phyloP scores from a whole-genome alignment of 2,888 invertebrate species.

The Automeris io region DNA sequence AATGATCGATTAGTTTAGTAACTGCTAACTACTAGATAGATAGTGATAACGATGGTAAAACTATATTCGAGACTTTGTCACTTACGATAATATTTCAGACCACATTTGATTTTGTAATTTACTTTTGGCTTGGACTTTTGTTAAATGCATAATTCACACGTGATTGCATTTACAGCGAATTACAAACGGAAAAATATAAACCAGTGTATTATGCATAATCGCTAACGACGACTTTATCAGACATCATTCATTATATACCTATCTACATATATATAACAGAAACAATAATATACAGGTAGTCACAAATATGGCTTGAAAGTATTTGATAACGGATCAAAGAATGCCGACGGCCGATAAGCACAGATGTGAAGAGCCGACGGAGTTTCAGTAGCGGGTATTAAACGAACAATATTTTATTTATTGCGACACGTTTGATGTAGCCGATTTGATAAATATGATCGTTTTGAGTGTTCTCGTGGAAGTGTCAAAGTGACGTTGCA shows the following conservation, averaged over 20 bases:
- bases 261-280: no score
- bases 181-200: neutral
- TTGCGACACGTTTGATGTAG: slow-evolving; percentile 42
- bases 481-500: neutral
- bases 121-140: no score
- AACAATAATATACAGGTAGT: slow-evolving; percentile 54
- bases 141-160: neutral
- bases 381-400: slow-evolving; percentile 48
- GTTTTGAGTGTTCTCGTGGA: neutral
- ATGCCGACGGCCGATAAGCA: slow-evolving; percentile 42
- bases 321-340: slow-evolving; percentile 52
- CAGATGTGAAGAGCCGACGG: slow-evolving; percentile 47
- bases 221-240: slow-evolving; percentile 5
- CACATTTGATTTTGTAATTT: no score
- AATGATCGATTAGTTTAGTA: no score
- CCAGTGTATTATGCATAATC: slow-evolving; percentile 4
- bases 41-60: no score
- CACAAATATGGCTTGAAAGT: slow-evolving; percentile 46
- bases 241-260: slow-evolving; percentile 9
- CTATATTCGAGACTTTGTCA: no score
- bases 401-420: slow-evolving; percentile 37
- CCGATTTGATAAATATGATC: slow-evolving; percentile 32
- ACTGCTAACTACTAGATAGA: no score
- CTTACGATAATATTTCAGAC: no score
- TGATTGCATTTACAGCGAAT: neutral